Conservation (phyloP, 2,797 vertebrate species). For the Chaenodraco wilsoni region DNA sequence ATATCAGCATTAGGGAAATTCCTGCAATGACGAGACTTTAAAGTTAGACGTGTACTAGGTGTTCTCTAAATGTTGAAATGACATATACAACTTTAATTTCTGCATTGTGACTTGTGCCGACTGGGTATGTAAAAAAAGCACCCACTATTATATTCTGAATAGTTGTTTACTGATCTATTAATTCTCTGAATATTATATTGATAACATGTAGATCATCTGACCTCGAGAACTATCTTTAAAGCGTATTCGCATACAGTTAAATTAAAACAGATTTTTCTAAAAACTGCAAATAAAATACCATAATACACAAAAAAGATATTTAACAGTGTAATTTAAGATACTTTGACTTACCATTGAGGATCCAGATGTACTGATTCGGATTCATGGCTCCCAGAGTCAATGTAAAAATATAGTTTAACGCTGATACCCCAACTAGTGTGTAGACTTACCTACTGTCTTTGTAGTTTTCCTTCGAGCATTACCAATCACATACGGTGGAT, state of each 20-base stretch:
- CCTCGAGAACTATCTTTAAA: neutral
- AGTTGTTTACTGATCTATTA: too few relatives aligned
- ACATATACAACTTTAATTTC: too few relatives aligned
- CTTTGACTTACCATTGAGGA: conserved; percentile 19
- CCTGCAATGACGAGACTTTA: conserved; percentile 5
- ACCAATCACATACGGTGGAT: neutral
- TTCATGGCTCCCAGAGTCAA: conserved; percentile 9
- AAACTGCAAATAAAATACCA: neutral
- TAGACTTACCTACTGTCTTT: neutral
- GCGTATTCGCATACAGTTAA: neutral
- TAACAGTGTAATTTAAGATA: neutral
- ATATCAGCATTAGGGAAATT: conserved; percentile 13
- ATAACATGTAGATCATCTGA: neutral
- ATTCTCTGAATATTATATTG: too few relatives aligned
- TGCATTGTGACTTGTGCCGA: neutral
- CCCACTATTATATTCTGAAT: too few relatives aligned
- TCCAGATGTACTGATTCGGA: conserved; percentile 10
- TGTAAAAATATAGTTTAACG: neutral
- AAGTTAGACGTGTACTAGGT: neutral
- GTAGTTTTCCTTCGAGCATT: neutral
- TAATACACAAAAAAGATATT: neutral
- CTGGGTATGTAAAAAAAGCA: neutral
- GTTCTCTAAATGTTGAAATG: neutral
- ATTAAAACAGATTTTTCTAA: neutral
- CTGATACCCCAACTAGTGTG: neutral